Evolutionary conservation across 1,140 invertebrate species (phyloP), one percentile per base, ranked within the genome.

Genomic region (Drosophila tristis): DNA sequence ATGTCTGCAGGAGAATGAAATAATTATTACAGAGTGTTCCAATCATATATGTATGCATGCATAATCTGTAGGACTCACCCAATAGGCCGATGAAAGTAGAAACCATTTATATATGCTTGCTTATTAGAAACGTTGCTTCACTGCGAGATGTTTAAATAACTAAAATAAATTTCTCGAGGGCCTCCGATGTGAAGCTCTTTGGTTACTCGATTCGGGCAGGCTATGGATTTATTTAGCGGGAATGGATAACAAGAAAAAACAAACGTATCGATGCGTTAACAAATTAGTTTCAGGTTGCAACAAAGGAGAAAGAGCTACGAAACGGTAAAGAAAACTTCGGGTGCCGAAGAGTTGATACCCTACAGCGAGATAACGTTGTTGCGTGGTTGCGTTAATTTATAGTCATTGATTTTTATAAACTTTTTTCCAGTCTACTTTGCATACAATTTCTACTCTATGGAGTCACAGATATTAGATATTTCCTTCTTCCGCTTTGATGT

Each of bases 1-100:
- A 98, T 96, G 95, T 98, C 97, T 97, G 94, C 1, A 11, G 6
- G 47, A 49, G 92, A 95, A 96, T 44, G n/a, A 15, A 13, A 60
- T 3, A 15, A 29, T 2, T n/a, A 2, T 50, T 20, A 20, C 23
- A 11, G 16, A 2, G 8, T 31, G 31, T 31, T 31, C 31, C 31
- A 31, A 31, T 47, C 20, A 13, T 62, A 25, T 16, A 15, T 16
- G 35, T 47, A 47, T 42, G 25, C 11, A 47, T 42, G 25, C 11
- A 35, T 16, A 16, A 53, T 43, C 11, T 25, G 2, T 26, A 11
- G 9, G 15, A 78, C 81, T 80, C 74, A 92, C 91, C 91, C 74
- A 92, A 84, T 90, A 91, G 89, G 64, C 90, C 90, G 68, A 91
- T 91, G 57, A 91, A 92, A 91, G 91, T 92, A 91, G 91, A 92